Percentiles rank a stretch among this genome's conserved stretches.
Conservation (phyloP, 2,888 invertebrate genomes). For the Gasteruption jaculator region DNA sequence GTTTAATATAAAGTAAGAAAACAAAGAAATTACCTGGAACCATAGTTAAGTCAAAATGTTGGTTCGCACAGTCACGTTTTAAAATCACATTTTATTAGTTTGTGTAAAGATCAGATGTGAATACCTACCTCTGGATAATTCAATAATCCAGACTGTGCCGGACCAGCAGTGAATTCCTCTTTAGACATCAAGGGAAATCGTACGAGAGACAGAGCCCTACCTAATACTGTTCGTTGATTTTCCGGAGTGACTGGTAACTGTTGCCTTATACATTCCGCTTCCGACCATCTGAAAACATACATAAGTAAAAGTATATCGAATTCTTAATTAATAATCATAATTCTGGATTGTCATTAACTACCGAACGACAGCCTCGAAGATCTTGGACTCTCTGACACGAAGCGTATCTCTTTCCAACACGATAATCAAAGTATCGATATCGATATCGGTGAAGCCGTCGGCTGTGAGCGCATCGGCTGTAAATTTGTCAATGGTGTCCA, state of each 20-base stretch:
- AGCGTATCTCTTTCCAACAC: conserved; percentile 76
- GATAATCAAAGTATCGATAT: conserved; percentile 71
- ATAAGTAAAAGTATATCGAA: too few relatives aligned
- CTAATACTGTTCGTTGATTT: conserved; percentile 67
- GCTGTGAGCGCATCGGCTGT: conserved; percentile 75
- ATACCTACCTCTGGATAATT: conserved; percentile 63
- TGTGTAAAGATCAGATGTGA: background rate
- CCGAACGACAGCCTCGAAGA: conserved; percentile 69
- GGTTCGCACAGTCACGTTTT: too few relatives aligned
- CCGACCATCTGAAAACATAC: conserved; percentile 71
- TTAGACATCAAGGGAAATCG: conserved; percentile 81
- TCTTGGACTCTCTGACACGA: conserved; percentile 71
- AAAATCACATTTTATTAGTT: background rate
- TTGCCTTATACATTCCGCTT: conserved; percentile 68
- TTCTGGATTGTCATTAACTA: conserved; percentile 25
- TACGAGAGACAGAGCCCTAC: conserved; percentile 67
- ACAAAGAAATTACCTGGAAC: conserved; percentile 62
- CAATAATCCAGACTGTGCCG: conserved; percentile 70
- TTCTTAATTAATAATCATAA: background rate
- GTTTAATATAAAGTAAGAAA: conserved; percentile 68
- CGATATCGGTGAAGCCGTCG: conserved; percentile 79
- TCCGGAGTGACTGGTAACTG: conserved; percentile 63
- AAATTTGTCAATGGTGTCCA: conserved; percentile 80
- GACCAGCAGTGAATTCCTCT: conserved; percentile 77
- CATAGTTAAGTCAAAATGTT: conserved; percentile 10